Percentiles rank a stretch among this genome's conserved stretches.
These are phyloP conservation scores for Crypturellus undulatus DNA, from an alignment of 2,113 vertebrate genomes.

Conservation along the genomic window DNA sequence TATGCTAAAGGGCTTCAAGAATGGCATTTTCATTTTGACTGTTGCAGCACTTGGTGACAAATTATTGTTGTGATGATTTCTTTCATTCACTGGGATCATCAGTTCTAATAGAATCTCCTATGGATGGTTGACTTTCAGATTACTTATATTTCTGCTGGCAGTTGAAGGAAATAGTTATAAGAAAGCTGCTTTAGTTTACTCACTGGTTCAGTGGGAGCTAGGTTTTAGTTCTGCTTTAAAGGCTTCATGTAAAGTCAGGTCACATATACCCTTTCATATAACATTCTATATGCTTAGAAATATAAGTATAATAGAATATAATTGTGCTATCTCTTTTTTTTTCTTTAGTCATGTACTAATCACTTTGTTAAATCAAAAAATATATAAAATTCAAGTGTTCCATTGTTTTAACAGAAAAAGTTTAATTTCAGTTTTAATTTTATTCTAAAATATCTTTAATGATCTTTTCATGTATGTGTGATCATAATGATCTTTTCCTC, in stretches of 20 bases:
- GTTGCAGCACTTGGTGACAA: constrained; percentile 22
- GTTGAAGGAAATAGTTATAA: background rate
- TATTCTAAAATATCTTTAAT: no score
- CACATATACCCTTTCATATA: no score
- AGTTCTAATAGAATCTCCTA: constrained; percentile 32
- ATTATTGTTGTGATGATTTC: constrained; percentile 16
- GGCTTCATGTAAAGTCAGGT: background rate
- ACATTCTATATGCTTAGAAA: no score
- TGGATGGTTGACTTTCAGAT: background rate
- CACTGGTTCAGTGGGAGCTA: background rate
- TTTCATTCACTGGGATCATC: constrained; percentile 41
- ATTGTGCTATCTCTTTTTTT: no score
- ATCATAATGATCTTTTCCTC: no score
- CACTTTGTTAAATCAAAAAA: no score
- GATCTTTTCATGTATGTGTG: no score
- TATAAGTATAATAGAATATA: no score
- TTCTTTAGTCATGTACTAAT: no score
- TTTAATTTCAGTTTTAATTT: no score
- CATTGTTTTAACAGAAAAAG: no score
- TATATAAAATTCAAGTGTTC: no score
- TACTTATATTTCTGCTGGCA: constrained; percentile 48
- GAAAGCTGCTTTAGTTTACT: constrained; percentile 2
- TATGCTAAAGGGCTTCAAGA: constrained; percentile 44
- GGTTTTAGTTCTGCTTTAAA: background rate
- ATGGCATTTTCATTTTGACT: constrained; percentile 56